Evolutionary conservation across 2,797 vertebrate species (phyloP).

Genomic region (Parambassis ranga): DNA sequence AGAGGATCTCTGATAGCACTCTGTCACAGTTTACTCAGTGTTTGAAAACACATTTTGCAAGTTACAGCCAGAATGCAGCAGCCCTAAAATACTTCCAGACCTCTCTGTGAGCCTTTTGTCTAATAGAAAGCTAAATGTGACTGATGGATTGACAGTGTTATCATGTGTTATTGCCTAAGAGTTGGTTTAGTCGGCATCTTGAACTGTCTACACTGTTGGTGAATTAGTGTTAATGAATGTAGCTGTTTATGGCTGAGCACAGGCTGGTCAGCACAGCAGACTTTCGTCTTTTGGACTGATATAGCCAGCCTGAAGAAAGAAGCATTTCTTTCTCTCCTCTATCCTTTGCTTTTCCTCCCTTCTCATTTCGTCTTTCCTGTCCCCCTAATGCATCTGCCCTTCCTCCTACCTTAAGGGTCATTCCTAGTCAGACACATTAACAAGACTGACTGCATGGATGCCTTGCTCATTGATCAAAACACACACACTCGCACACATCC

Average conservation of each 20-base stretch:
- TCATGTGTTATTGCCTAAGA: background rate
- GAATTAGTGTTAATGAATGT: constrained; percentile 21
- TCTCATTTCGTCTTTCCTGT: background rate
- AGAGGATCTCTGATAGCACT: constrained; percentile 32
- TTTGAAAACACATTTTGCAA: constrained; percentile 44
- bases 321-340: background rate
- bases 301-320: constrained; percentile 11
- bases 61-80: constrained; percentile 11
- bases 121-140: constrained; percentile 1
- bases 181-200: constrained; percentile 23
- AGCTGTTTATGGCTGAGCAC: background rate
- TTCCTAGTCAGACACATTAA: constrained; percentile 61
- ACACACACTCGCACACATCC: background rate
- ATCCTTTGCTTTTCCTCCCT: background rate
- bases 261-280: constrained; percentile 5
- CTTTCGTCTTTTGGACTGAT: constrained; percentile 12
- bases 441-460: constrained; percentile 52
- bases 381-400: constrained; percentile 49
- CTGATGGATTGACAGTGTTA: background rate
- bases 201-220: constrained; percentile 19
- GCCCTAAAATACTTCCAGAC: constrained; percentile 17
- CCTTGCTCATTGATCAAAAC: constrained; percentile 62
- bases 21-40: constrained; percentile 22
- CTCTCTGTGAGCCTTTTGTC: constrained; percentile 6
- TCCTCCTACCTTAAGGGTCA: constrained; percentile 51